Base-by-base conservation (phyloP, 2,888 invertebrate species). In the Drosophila cognata region DNA sequence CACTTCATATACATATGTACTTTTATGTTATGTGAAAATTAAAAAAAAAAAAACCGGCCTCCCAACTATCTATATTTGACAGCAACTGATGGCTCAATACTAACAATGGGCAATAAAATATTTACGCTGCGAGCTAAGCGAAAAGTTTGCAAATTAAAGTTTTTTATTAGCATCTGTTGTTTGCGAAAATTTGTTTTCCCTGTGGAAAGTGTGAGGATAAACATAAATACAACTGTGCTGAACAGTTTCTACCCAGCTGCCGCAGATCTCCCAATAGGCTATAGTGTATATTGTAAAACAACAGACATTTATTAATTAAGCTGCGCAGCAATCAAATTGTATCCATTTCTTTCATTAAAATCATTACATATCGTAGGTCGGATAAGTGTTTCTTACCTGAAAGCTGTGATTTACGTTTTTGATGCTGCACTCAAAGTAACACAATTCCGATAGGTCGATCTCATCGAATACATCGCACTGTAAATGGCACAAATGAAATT, bases 391-490 rank as follows among this genome's bases (percentile, higher is more conserved):
- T 35, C 93, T 94, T 92, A 97, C 97, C 95, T 97, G 97, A 93
- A 97, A 97, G 94, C 97, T 97, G 94, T 97, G 95, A 94, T 97
- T 96, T 89, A 96, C 96, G 95, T 97, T 97, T 94, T 96, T 97
- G 90, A 95, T 96, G 93, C 97, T 96, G 94, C 97, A 97, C 94
- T 97, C 97, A 76, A 97, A 97, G 92, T 96, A 96, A 91, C 96
- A 97, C 84, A 97, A 94, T 94, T 97, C 96, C 84, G 96, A 96
- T 93, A 97, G 94, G 92, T 97, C 97, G 93, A 96, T 97, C 93
- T 97, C 97, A 94, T 97, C 97, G 95, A 97, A 97, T 90, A 97
- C 95, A 94, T 96, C 96, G 93, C 96, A 96, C 97, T 97, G 95
- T 1, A 91, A 91, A 58, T 31, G n/a, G 0, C 25, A 51, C 2